A percentile compares a stretch with the other conserved stretches of the same genome.
Conservation (phyloP, 2,113 vertebrate genomes). For the Motacilla tschutschensis region DNA sequence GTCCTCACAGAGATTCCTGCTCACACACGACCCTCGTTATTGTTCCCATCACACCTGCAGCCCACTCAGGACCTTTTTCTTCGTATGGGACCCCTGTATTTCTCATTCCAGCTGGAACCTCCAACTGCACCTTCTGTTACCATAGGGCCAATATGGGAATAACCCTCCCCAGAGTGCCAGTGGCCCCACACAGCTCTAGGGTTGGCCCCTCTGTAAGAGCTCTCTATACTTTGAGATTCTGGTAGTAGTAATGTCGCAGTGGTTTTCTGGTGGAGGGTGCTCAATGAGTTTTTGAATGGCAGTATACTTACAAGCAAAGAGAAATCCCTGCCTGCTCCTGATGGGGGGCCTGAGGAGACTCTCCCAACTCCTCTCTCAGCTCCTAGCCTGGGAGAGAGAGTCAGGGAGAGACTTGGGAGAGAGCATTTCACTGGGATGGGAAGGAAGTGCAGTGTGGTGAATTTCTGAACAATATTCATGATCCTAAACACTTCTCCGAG, state of each 20-base stretch:
- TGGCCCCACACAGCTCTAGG: accelerated
- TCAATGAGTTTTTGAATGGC: background rate
- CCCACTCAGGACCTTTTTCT: background rate
- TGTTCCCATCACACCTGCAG: background rate
- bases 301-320: background rate
- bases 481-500: background rate
- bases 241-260: accelerated
- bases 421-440: background rate
- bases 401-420: background rate
- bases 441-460: background rate
- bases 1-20: background rate
- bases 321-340: background rate
- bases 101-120: background rate
- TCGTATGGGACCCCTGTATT: accelerated
- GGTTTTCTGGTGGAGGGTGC: background rate
- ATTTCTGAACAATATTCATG: background rate
- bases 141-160: background rate
- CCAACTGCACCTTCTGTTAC: accelerated
- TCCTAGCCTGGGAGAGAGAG: background rate
- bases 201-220: background rate
- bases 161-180: background rate
- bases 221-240: background rate
- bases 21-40: accelerated
- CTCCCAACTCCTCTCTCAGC: background rate
- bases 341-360: background rate